These are phyloP conservation scores for Acomys russatus DNA, from an alignment of 2,797 vertebrate species.

Conservation along the genomic window DNA sequence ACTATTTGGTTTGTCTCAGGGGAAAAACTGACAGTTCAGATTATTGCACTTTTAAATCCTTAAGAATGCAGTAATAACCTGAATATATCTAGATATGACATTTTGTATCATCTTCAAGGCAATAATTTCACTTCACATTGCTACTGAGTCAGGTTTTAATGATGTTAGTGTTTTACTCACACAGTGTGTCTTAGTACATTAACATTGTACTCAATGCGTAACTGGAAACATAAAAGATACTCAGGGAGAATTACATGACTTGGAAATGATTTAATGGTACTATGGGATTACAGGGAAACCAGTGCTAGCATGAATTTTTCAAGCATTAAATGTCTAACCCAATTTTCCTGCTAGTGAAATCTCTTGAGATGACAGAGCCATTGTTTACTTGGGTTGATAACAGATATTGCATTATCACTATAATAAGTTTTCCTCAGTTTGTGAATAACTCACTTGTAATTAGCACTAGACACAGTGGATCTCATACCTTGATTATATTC, in stretches of 20 bases:
- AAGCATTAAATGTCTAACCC: no score
- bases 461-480: background rate
- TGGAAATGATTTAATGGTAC: background rate
- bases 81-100: background rate
- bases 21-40: background rate
- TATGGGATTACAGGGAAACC: background rate
- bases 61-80: background rate
- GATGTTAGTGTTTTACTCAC: constrained; percentile 5
- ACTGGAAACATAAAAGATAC: background rate
- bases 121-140: background rate
- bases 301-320: background rate
- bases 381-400: background rate
- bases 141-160: background rate
- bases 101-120: background rate
- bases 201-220: background rate
- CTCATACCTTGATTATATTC: background rate
- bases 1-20: background rate
- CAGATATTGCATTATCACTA: background rate
- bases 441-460: background rate
- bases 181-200: background rate
- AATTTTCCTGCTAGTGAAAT: background rate
- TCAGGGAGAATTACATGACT: background rate
- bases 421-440: background rate
- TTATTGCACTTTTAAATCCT: background rate
- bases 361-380: background rate